Conservation (phyloP, 2,113 vertebrate species). For the Regulus satrapa region DNA sequence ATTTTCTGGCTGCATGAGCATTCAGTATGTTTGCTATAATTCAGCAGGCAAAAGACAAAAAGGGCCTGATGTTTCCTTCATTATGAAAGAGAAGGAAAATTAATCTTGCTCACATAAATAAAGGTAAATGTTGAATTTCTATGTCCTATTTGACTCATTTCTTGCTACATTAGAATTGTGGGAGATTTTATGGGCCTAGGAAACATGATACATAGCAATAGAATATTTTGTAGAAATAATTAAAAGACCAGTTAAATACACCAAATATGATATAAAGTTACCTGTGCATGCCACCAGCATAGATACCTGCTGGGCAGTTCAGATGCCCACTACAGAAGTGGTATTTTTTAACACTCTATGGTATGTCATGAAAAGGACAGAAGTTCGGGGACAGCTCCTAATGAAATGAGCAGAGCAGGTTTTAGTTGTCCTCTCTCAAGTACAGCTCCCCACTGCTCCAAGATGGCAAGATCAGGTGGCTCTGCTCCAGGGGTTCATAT, state of each 20-base stretch:
- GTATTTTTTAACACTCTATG: not conserved
- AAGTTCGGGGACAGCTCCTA: not conserved
- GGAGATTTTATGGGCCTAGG: not conserved
- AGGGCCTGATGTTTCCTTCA: not conserved
- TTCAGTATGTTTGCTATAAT: not conserved
- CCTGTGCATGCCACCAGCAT: not conserved
- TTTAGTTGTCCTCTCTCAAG: not conserved
- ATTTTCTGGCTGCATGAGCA: not conserved
- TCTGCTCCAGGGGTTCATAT: not conserved
- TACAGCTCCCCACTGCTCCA: not conserved
- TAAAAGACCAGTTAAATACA: not conserved
- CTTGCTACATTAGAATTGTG: not conserved
- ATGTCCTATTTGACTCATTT: not conserved
- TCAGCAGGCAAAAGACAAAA: not conserved
- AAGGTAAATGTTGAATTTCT: not conserved
- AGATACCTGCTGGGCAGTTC: not conserved
- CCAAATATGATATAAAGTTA: not conserved
- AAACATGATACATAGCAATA: not conserved
- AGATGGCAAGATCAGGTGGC: not conserved
- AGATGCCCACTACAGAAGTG: not conserved
- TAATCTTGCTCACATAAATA: not conserved
- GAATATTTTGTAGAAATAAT: not conserved
- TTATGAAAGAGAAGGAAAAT: not conserved
- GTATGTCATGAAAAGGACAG: not conserved
- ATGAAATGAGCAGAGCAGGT: not conserved